These are phyloP conservation scores for Acrossocheilus wenchowensis DNA, from an alignment of 2,797 vertebrate genomes.

Conservation along the genomic window DNA sequence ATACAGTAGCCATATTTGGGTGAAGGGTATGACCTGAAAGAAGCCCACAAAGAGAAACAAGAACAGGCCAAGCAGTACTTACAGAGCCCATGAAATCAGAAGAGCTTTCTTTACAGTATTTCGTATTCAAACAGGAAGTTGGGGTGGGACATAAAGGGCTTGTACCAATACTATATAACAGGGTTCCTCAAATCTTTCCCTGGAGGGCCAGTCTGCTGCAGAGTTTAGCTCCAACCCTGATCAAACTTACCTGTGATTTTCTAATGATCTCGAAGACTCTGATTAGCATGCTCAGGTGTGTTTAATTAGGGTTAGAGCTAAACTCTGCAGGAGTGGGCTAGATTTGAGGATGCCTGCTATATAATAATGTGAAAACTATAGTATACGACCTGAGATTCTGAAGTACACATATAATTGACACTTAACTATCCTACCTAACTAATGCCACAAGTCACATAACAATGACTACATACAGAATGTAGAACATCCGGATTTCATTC, in stretches of 20 bases:
- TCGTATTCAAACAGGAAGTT: not conserved
- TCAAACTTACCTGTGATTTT: too few relatives aligned
- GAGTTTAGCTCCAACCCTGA: too few relatives aligned
- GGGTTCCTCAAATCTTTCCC: too few relatives aligned
- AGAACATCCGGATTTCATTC: not conserved
- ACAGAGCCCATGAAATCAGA: not conserved
- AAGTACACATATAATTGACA: not conserved
- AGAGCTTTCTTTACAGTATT: not conserved
- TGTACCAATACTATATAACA: too few relatives aligned
- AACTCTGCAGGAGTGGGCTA: too few relatives aligned
- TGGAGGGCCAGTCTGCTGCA: too few relatives aligned
- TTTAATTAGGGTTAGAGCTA: too few relatives aligned
- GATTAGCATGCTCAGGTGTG: too few relatives aligned
- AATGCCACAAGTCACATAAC: not conserved
- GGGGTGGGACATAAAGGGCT: not conserved
- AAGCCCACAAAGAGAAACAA: not conserved
- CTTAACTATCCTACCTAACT: not conserved
- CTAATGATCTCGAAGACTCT: too few relatives aligned
- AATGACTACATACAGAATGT: not conserved
- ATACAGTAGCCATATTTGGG: not conserved
- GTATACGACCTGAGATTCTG: not conserved
- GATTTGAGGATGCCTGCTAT: too few relatives aligned
- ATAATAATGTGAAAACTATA: not conserved
- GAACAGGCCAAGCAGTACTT: not conserved
- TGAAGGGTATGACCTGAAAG: not conserved